Base-by-base conservation (phyloP, 1,140 invertebrate species). In the Orussus abietinus region DNA sequence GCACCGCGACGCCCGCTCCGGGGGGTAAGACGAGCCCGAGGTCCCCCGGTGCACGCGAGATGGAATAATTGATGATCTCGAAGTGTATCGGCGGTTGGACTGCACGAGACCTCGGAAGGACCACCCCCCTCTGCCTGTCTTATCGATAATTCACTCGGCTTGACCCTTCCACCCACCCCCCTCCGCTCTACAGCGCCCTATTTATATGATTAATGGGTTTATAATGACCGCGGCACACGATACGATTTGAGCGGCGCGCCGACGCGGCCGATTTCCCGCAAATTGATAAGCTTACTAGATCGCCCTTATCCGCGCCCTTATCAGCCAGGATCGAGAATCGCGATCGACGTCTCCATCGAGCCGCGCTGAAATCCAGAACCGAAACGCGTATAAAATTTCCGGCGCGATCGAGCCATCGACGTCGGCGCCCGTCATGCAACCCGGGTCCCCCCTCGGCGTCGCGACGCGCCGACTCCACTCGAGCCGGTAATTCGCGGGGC, bases 371-470 rank as follows among this genome's bases (percentile, higher is more conserved):
- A n/a, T n/a, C n/a, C n/a, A n/a, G n/a, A n/a, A n/a, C n/a, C n/a
- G n/a, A n/a, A n/a, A n/a, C n/a, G n/a, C n/a, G n/a, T n/a, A n/a
- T n/a, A 31, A 30, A 26, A 15, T 5, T 43, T 25, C n/a, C n/a
- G 30, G 53, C 56, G 54, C 64, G 64, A 68, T 66, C 60, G 58
- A 58, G 57, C 57, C 64, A 65, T 66, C 51, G 56, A 62, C n/a
- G 65, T 66, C 66, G 61, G 52, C 64, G 66, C 66, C 49, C 59
- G 62, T 66, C 64, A 69, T 68, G 65, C 64, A 69, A 64, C 55
- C 30, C 55, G 59, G 37, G 15, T 20, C 39, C 46, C 34, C 45
- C n/a, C 12, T 18, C 12, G 15, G 7, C 33, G 15, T 35, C 5
- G 33, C 2, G 5, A 4, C 10, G 18, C 4, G 4, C 15, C n/a